These are phyloP conservation scores for Drosophila fulvimacula DNA, from an alignment of 2,888 invertebrate genomes.

Conservation along the genomic window DNA sequence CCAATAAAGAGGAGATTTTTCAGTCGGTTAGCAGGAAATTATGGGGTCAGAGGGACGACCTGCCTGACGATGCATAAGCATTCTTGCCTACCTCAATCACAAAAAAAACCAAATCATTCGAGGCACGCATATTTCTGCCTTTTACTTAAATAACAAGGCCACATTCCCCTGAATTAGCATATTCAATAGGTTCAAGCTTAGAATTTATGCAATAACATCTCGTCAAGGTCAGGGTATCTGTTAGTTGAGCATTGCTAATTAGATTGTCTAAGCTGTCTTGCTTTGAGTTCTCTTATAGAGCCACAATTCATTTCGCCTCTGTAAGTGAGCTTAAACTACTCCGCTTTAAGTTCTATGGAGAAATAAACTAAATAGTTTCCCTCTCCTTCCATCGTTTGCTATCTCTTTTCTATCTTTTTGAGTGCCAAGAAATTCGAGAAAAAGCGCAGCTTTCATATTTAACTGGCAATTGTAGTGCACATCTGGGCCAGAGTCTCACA, in stretches of 20 bases:
- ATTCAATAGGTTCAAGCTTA: too few relatives aligned
- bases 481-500: not conserved
- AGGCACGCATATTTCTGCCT: too few relatives aligned
- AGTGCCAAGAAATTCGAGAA: not conserved
- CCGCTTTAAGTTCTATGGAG: not conserved
- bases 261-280: not conserved
- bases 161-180: too few relatives aligned
- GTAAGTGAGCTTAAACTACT: not conserved
- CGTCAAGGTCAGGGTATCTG: not conserved
- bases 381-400: not conserved
- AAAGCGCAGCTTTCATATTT: constrained; percentile 1
- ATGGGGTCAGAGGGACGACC: too few relatives aligned
- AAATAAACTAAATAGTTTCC: not conserved
- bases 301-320: not conserved
- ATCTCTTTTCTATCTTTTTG: not conserved
- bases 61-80: too few relatives aligned
- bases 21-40: too few relatives aligned
- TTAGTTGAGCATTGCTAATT: not conserved
- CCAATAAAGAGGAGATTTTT: too few relatives aligned
- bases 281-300: not conserved
- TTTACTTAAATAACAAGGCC: too few relatives aligned
- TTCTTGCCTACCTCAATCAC: too few relatives aligned
- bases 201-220: too few relatives aligned
- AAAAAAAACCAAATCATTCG: too few relatives aligned
- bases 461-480: constrained; percentile 2